Evolutionary conservation across 2,113 vertebrate genomes (phyloP).

Genomic region (Marcusenius ussheri): DNA sequence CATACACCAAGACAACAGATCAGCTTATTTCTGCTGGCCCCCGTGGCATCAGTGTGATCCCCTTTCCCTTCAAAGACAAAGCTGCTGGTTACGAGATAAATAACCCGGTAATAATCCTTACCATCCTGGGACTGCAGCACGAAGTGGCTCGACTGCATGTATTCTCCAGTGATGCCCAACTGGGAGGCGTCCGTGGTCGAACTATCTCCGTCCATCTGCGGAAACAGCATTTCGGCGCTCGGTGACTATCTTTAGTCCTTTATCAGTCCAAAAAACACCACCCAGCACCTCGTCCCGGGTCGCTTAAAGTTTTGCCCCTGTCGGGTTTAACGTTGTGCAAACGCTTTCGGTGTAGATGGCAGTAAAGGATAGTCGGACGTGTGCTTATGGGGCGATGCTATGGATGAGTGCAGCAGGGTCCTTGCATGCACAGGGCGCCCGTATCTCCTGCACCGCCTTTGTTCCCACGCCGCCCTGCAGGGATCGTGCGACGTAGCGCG

Average conservation of each 20-base stretch:
- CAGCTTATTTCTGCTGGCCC: background rate
- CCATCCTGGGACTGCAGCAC: slow-evolving; percentile 93
- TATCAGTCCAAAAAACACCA: background rate
- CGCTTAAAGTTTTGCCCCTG: background rate
- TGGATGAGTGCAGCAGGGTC: background rate
- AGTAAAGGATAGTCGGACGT: background rate
- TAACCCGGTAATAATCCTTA: slow-evolving; percentile 47
- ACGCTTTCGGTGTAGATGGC: background rate
- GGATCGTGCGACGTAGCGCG: background rate
- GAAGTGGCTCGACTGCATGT: slow-evolving; percentile 85
- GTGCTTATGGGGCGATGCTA: background rate
- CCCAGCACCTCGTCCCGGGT: background rate
- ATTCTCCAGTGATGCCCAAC: slow-evolving; percentile 88
- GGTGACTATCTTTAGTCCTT: background rate
- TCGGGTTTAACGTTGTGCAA: background rate
- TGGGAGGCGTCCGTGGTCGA: slow-evolving; percentile 94
- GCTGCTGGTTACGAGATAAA: background rate
- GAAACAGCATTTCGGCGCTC: background rate
- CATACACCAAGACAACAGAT: background rate
- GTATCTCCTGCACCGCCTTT: background rate
- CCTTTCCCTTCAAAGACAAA: background rate
- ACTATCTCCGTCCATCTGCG: slow-evolving; percentile 91
- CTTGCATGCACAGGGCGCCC: background rate
- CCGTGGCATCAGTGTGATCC: background rate
- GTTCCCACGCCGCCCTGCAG: background rate